Base-by-base conservation (phyloP, 2,888 invertebrate species). In the Mythimna lalbum region DNA sequence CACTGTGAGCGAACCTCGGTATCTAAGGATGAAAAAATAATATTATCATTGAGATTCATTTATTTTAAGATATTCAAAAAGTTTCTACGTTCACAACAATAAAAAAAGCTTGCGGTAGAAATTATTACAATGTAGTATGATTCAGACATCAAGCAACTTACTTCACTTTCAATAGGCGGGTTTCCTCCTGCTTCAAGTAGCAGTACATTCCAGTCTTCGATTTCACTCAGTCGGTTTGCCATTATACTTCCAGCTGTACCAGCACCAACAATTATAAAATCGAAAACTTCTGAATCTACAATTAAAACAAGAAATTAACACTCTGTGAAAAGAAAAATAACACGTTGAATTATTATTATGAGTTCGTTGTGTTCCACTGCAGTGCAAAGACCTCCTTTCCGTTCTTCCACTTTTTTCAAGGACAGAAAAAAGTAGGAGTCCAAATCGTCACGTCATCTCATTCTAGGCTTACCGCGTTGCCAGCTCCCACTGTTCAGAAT, bases 121-220 rank as follows among this genome's bases (percentile, higher is more conserved):
- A 39, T 39, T 14, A 14, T 39, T 39, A 39, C 14, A 14, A 12
- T 27, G n/a, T 27, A 12, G 12, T 33, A 21, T 27, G 0, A 4
- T n/a, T 63, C 6, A 59, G 4, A 47, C 4, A n/a, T 55, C 19
- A 33, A 53, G 3, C n/a, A 81, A 59, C 92, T 93, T 97, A 97
- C 98, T 84, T 98, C 93, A 89, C 97, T 98, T 2, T 82, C 86
- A 14, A 85, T 39, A 1, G 84, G 82, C 14, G 87, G 86, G 39
- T 87, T 68, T 23, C 69, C 83, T 5, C 86, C 87, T n/a, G 87
- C 86, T 65, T 87, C 87, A 6, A 87, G 50, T 9, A 87, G 61
- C 17, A 86, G 49, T n/a, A 87, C 68, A 33, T 70, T 83, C 78
- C 86, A 79, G 14, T 78, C 63, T 43, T 67, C 23, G 10, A 76